phyloP scores from a whole-genome alignment of 2,113 vertebrate species.

The Aplodontia rufa region DNA sequence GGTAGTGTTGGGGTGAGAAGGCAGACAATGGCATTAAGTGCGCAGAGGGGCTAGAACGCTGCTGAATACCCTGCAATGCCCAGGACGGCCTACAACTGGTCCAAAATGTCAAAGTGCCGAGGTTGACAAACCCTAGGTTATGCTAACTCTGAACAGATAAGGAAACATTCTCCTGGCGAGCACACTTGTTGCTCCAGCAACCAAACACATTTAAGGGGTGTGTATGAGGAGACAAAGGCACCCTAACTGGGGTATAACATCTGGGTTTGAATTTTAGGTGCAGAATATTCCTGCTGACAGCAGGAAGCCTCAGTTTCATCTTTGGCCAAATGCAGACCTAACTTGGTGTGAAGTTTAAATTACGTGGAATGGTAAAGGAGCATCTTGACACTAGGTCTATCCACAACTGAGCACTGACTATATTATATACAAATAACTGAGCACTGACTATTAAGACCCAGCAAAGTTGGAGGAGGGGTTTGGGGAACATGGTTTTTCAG shows the following conservation, averaged over 20 bases:
- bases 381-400: background rate
- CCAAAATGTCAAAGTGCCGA: background rate
- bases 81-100: background rate
- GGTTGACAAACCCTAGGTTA: background rate
- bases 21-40: background rate
- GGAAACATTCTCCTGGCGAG: rapidly evolving
- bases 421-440: background rate
- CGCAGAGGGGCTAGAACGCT: background rate
- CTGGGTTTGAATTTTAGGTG: background rate
- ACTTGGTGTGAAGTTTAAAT: background rate
- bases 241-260: background rate
- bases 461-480: background rate
- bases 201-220: too few relatives aligned
- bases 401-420: background rate
- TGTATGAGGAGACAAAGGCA: background rate
- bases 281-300: background rate
- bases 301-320: background rate
- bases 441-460: background rate
- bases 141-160: background rate
- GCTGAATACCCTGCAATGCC: background rate
- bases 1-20: too few relatives aligned
- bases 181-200: background rate
- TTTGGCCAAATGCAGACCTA: background rate
- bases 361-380: background rate
- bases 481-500: background rate